phyloP scores from a whole-genome alignment of 2,113 vertebrate genomes.

The Albula goreensis region DNA sequence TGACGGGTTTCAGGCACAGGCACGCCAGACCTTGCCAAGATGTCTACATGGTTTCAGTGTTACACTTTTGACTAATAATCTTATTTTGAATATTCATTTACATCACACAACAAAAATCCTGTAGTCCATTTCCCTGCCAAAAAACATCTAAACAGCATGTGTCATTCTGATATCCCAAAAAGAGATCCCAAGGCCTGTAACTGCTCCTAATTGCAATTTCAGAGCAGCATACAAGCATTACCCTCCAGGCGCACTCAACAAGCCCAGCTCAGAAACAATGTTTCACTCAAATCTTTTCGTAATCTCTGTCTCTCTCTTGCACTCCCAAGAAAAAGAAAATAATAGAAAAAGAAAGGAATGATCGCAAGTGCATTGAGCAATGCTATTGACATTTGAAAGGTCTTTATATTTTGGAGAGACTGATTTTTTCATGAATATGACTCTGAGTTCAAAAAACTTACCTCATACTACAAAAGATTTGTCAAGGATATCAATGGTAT shows the following conservation, averaged over 20 bases:
- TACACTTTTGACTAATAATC: slow-evolving; percentile 47
- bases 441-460: slow-evolving; percentile 4
- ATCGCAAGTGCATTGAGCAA: neutral
- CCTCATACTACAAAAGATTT: slow-evolving; percentile 6
- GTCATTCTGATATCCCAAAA: slow-evolving; percentile 31
- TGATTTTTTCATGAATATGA: neutral
- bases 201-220: slow-evolving; percentile 31
- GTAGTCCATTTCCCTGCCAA: slow-evolving; percentile 34
- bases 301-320: neutral
- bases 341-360: neutral
- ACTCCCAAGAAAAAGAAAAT: neutral
- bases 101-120: slow-evolving; percentile 44
- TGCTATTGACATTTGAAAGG: neutral
- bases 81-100: slow-evolving; percentile 51
- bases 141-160: slow-evolving; percentile 44
- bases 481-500: slow-evolving; percentile 8
- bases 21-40: slow-evolving; percentile 46
- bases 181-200: slow-evolving; percentile 16
- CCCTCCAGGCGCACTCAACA: slow-evolving; percentile 32
- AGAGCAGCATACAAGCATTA: slow-evolving; percentile 29
- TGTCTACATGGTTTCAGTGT: slow-evolving; percentile 39
- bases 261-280: slow-evolving; percentile 11
- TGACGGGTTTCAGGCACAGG: slow-evolving; percentile 55
- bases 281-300: neutral
- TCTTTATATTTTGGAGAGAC: too few relatives aligned